phyloP scores from a whole-genome alignment of 2,888 invertebrate species.

The Helicoverpa assulta region DNA sequence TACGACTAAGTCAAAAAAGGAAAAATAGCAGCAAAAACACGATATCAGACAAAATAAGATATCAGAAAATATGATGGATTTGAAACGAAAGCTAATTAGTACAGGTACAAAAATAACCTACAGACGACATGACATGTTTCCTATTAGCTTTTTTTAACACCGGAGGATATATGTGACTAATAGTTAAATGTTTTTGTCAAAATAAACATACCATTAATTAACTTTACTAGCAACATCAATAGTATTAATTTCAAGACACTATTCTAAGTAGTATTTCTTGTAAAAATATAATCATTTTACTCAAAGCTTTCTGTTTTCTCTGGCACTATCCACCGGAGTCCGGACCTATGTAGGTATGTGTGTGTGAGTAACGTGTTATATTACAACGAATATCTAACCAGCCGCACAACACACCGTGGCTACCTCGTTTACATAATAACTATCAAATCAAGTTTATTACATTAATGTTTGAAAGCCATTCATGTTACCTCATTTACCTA shows the following conservation, averaged over 20 bases:
- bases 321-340: conserved; percentile 66
- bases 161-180: not conserved
- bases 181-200: not conserved
- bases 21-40: not conserved
- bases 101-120: no score
- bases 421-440: conserved; percentile 71
- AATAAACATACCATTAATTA: conserved; percentile 28
- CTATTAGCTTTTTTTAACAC: no score
- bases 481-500: conserved; percentile 51
- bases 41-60: no score
- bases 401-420: conserved; percentile 61
- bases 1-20: not conserved
- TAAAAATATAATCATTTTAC: conserved; percentile 46
- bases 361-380: conserved; percentile 78
- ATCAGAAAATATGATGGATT: no score
- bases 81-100: no score
- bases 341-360: conserved; percentile 47
- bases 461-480: conserved; percentile 47
- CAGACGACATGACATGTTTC: no score
- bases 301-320: conserved; percentile 70
- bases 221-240: conserved; percentile 16
- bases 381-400: conserved; percentile 75
- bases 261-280: conserved; percentile 6
- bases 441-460: conserved; percentile 64
- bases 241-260: conserved; percentile 37